Conservation (phyloP, 2,888 invertebrate species). For the Ischnus inquisitorius region DNA sequence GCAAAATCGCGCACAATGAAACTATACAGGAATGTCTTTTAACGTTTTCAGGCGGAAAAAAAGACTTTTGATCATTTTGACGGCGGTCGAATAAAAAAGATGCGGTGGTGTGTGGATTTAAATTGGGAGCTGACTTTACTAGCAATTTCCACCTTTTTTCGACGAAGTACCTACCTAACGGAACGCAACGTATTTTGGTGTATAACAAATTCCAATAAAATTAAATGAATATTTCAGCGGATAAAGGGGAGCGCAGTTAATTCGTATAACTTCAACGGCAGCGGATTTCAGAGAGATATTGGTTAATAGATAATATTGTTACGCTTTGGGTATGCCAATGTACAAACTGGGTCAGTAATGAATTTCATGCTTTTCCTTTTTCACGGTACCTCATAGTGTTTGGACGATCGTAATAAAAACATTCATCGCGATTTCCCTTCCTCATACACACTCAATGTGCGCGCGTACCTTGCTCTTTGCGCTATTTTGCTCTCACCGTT, state of each 20-base stretch:
- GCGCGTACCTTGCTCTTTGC: conserved; percentile 3
- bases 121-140: no score
- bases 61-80: not conserved
- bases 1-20: no score
- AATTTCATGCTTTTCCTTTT: not conserved
- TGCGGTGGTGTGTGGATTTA: not conserved
- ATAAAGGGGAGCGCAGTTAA: not conserved
- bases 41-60: not conserved
- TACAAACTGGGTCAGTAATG: not conserved
- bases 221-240: not conserved
- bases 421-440: not conserved
- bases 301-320: not conserved
- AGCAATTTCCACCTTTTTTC: no score
- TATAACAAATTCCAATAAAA: not conserved
- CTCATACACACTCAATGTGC: not conserved
- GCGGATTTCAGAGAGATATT: not conserved
- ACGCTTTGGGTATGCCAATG: not conserved
- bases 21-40: not conserved
- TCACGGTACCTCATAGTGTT: not conserved
- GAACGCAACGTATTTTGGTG: not conserved
- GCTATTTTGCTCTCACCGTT: not conserved
- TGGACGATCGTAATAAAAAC: not conserved
- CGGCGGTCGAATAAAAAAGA: no score
- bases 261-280: not conserved
- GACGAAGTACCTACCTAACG: no score